Evolutionary conservation across 1,140 invertebrate species (phyloP).

Genomic region (Diachasmimorpha longicaudata): DNA sequence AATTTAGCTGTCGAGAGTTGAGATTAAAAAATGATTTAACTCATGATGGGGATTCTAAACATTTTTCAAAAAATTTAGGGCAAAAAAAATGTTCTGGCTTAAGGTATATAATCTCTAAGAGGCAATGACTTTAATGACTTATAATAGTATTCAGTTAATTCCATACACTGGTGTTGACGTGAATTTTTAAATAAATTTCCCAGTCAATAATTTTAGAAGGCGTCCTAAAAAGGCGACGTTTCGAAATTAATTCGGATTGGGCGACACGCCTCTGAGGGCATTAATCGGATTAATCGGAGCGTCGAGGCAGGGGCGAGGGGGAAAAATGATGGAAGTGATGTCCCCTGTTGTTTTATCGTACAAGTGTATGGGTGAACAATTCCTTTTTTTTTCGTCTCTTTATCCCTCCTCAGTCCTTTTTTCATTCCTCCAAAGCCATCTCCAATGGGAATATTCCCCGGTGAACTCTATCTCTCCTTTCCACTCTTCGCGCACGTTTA

Average conservation of each 20-base stretch:
- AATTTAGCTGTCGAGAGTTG: no score
- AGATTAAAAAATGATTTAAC: no score
- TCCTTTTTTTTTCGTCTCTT: slow-evolving; percentile 1
- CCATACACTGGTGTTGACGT: no score
- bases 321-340: slow-evolving; percentile 16
- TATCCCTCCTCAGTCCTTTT: background rate
- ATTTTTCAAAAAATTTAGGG: no score
- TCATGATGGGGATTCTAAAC: no score
- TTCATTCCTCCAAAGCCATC: background rate
- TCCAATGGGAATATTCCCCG: slow-evolving; percentile 14
- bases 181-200: no score
- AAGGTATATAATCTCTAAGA: no score
- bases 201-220: no score
- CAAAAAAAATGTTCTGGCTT: no score
- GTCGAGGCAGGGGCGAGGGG: background rate
- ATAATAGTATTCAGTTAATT: no score
- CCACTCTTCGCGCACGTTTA: slow-evolving; percentile 20
- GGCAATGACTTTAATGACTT: no score
- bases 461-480: slow-evolving; percentile 21
- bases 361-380: background rate
- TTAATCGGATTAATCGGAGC: slow-evolving; percentile 9
- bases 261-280: background rate
- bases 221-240: background rate
- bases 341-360: background rate
- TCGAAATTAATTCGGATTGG: slow-evolving; percentile 10